Evolutionary conservation across 2,113 vertebrate species (phyloP).

Genomic region (Anseranas semipalmata): DNA sequence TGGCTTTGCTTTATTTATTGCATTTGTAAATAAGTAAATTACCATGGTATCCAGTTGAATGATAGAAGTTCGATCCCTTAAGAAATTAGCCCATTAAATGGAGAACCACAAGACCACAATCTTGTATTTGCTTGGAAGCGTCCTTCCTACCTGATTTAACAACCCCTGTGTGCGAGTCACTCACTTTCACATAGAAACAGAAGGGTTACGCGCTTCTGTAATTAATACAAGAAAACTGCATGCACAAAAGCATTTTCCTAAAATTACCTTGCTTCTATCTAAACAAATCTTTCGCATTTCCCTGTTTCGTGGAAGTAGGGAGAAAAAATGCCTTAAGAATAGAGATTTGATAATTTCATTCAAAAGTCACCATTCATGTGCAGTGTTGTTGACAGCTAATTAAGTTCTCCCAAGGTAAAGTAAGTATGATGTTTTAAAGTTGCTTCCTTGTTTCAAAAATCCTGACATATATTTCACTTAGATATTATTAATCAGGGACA

Average conservation of each 20-base stretch:
- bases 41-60: constrained; percentile 29
- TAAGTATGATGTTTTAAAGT: constrained; percentile 43
- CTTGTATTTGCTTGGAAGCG: not conserved
- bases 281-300: constrained; percentile 49
- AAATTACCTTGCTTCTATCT: constrained; percentile 53
- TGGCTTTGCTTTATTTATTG: constrained; percentile 3
- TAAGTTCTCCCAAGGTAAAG: constrained; percentile 78
- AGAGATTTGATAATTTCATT: constrained; percentile 69
- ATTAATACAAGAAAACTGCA: constrained; percentile 64
- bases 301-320: constrained; percentile 39
- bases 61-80: constrained; percentile 51
- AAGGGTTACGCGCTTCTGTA: constrained; percentile 55
- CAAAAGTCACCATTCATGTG: constrained; percentile 66
- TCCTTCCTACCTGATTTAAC: constrained; percentile 1
- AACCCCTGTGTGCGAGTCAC: not conserved
- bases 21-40: constrained; percentile 47
- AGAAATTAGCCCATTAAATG: constrained; percentile 56
- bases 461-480: constrained; percentile 20
- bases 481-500: not conserved
- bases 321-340: constrained; percentile 68
- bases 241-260: constrained; percentile 58
- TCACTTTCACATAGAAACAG: constrained; percentile 10
- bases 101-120: not conserved
- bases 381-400: constrained; percentile 75
- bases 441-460: constrained; percentile 31